phyloP scores from a whole-genome alignment of 2,113 vertebrate species.

The Pseudopipra pipra region DNA sequence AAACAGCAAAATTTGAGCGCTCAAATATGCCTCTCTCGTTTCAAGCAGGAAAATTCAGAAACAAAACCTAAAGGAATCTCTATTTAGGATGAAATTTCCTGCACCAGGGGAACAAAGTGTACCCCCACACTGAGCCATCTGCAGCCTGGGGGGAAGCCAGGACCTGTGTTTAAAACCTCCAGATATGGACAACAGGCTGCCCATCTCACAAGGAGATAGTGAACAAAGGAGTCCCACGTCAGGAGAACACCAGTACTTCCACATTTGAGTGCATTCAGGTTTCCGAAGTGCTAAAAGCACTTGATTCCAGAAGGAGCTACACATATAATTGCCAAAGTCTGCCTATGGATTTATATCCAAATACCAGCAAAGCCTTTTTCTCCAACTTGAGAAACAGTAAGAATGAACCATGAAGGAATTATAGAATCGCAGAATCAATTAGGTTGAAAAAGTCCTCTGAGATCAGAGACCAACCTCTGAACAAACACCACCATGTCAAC shows the following conservation, averaged over 20 bases:
- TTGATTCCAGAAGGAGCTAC: not conserved
- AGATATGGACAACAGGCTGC: not conserved
- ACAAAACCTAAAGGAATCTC: not conserved
- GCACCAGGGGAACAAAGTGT: not conserved
- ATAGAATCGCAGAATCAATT: not conserved
- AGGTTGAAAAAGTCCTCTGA: not conserved
- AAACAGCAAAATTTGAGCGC: not conserved
- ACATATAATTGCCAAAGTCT: not conserved
- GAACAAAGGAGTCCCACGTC: not conserved
- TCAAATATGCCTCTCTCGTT: not conserved
- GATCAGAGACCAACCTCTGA: rapidly evolving
- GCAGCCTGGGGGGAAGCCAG: not conserved
- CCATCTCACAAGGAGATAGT: not conserved
- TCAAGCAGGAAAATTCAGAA: not conserved
- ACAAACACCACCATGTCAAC: rapidly evolving
- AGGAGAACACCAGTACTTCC: not conserved
- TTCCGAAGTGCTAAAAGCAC: not conserved
- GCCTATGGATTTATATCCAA: not conserved
- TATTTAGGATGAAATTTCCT: not conserved
- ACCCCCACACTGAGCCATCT: not conserved
- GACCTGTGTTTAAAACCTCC: not conserved
- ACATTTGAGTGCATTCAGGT: not conserved
- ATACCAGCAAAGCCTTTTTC: not conserved
- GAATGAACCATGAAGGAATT: not conserved
- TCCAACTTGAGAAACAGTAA: not conserved